Evolutionary conservation across 2,797 vertebrate genomes (phyloP).

Genomic region (Meriones psammophilus): DNA sequence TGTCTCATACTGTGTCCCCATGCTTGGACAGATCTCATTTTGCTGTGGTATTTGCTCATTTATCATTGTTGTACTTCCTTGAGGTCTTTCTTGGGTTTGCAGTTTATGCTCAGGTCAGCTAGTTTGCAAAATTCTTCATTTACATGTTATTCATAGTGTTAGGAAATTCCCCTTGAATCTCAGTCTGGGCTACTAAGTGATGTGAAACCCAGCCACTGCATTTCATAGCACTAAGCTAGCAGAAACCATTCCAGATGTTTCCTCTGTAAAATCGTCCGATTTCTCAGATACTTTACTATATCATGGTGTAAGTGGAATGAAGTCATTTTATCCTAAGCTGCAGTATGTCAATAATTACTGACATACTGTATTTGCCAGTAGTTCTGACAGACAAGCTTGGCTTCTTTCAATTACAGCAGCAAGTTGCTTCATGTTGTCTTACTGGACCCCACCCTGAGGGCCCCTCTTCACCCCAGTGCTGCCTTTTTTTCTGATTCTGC

Average conservation of each 20-base stretch:
- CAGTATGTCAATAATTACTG: background rate
- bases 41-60: background rate
- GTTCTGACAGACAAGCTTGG: background rate
- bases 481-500: too few species aligned
- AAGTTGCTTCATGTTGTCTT: background rate
- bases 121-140: background rate
- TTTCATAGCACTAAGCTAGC: background rate
- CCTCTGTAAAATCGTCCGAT: constrained; percentile 17
- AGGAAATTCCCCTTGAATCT: background rate
- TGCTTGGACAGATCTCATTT: background rate
- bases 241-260: constrained; percentile 24
- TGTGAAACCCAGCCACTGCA: background rate
- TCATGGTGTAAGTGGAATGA: background rate
- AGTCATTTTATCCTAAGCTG: constrained; percentile 21
- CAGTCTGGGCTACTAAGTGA: background rate
- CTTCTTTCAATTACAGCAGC: background rate
- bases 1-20: background rate
- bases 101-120: constrained; percentile 34
- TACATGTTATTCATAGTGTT: background rate
- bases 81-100: constrained; percentile 12
- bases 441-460: background rate
- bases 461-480: too few species aligned
- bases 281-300: constrained; percentile 46
- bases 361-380: background rate
- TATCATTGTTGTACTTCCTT: background rate